phyloP scores from a whole-genome alignment of 2,888 invertebrate species.

The Pedicia rivosa region DNA sequence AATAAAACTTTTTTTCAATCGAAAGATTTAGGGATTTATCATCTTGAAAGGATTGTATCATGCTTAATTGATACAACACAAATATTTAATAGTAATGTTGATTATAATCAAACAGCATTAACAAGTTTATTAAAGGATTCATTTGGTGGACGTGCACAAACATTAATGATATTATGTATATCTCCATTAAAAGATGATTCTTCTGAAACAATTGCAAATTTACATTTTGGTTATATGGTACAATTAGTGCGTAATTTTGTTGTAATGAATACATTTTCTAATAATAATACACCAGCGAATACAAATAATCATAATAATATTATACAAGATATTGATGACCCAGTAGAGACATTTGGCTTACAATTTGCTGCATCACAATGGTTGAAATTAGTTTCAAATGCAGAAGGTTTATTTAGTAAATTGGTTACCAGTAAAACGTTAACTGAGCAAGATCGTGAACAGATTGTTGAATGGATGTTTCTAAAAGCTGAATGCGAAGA shows the following conservation, averaged over 20 bases:
- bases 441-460: slow-evolving; percentile 54
- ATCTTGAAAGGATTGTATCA: slow-evolving; percentile 48
- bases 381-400: slow-evolving; percentile 68
- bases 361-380: slow-evolving; percentile 73
- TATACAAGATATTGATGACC: slow-evolving; percentile 9
- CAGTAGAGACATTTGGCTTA: slow-evolving; percentile 43
- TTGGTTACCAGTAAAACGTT: slow-evolving; percentile 52
- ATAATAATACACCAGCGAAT: slow-evolving; percentile 41
- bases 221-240: slow-evolving; percentile 49
- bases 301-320: slow-evolving; percentile 15
- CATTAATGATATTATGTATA: slow-evolving; percentile 54
- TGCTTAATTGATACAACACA: slow-evolving; percentile 33
- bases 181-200: slow-evolving; percentile 51
- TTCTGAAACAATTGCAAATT: slow-evolving; percentile 49
- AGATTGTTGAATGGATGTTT: slow-evolving; percentile 68
- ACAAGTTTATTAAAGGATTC: slow-evolving; percentile 56
- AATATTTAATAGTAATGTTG: slow-evolving; percentile 22
- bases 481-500: slow-evolving; percentile 79
- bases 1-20: slow-evolving; percentile 21
- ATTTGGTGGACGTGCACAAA: slow-evolving; percentile 59
- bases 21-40: slow-evolving; percentile 45
- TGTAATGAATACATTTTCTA: slow-evolving; percentile 52
- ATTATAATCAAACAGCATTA: slow-evolving; percentile 44
- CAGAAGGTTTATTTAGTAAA: slow-evolving; percentile 63
- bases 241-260: slow-evolving; percentile 54